Conservation (phyloP, 2,113 vertebrate species). For the Polyodon spathula region DNA sequence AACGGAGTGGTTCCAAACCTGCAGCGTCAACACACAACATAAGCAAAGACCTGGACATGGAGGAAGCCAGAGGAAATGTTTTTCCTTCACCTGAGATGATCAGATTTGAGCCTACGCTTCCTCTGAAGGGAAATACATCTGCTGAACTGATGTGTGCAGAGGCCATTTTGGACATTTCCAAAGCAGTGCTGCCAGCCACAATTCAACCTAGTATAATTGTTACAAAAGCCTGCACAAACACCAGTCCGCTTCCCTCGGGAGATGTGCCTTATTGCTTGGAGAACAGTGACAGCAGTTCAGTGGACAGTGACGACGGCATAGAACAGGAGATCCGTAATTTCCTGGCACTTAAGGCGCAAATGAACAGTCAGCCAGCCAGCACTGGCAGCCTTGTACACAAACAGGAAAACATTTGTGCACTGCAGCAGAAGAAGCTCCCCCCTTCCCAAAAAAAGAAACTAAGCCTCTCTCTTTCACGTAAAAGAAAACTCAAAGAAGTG, state of each 20-base stretch:
- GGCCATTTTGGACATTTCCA: slow-evolving; percentile 94
- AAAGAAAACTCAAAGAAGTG: slow-evolving; percentile 47
- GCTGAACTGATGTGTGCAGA: slow-evolving; percentile 90
- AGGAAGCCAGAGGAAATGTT: slow-evolving; percentile 35
- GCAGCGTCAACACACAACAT: neutral
- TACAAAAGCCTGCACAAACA: slow-evolving; percentile 16
- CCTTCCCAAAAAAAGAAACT: slow-evolving; percentile 33
- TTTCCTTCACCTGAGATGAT: slow-evolving; percentile 23
- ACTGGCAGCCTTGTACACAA: slow-evolving; percentile 9
- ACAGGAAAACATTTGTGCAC: neutral
- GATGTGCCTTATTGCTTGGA: slow-evolving; percentile 23
- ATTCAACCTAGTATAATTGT: slow-evolving; percentile 34
- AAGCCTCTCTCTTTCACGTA: slow-evolving; percentile 47
- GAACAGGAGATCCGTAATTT: slow-evolving; percentile 87
- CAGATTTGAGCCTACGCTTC: slow-evolving; percentile 27
- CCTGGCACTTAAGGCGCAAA: slow-evolving; percentile 79
- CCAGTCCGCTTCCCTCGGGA: slow-evolving; percentile 25
- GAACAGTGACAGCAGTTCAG: slow-evolving; percentile 64
- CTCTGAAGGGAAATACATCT: slow-evolving; percentile 66
- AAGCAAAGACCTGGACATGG: slow-evolving; percentile 13
- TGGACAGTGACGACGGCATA: slow-evolving; percentile 90
- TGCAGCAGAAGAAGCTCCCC: slow-evolving; percentile 19
- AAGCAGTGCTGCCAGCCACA: slow-evolving; percentile 72
- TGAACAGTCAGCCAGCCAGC: slow-evolving; percentile 44
- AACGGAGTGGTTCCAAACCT: slow-evolving; percentile 33